A percentile compares a stretch with the other conserved stretches of the same genome.
Conservation (phyloP, 2,888 invertebrate species). For the Dromius quadrimaculatus region DNA sequence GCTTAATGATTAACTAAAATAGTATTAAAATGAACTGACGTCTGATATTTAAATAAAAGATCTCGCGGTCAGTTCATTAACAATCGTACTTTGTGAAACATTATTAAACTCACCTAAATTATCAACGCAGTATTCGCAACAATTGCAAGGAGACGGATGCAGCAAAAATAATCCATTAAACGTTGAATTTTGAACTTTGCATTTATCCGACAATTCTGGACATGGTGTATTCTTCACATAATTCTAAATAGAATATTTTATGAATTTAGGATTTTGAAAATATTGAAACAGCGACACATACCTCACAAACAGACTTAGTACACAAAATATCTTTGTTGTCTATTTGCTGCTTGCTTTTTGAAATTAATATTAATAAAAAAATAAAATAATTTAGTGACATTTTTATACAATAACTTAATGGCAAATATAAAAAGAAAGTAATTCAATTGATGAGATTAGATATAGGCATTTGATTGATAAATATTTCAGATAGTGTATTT, state of each 20-base stretch:
- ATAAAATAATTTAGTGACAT: conserved; percentile 14
- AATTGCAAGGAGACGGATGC: conserved; percentile 74
- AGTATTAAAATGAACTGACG: too few relatives aligned
- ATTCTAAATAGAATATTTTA: conserved; percentile 52
- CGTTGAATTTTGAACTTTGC: conserved; percentile 70
- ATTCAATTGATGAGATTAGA: conserved; percentile 33
- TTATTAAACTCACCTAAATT: conserved; percentile 68
- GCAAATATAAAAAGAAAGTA: neutral
- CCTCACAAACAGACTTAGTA: conserved; percentile 37
- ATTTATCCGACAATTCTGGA: conserved; percentile 64
- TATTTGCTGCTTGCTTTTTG: conserved; percentile 9
- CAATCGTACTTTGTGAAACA: too few relatives aligned
- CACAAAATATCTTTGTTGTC: conserved; percentile 33
- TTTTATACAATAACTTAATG: conserved; percentile 10
- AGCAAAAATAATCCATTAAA: conserved; percentile 70
- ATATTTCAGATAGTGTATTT: conserved; percentile 53
- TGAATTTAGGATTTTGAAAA: neutral
- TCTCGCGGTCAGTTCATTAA: too few relatives aligned
- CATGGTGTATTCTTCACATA: conserved; percentile 62
- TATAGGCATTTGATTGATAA: conserved; percentile 45
- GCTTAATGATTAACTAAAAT: too few relatives aligned
- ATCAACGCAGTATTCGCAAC: conserved; percentile 73
- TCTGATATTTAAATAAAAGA: too few relatives aligned
- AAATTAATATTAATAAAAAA: conserved; percentile 2
- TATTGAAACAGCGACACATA: neutral